phyloP scores from a whole-genome alignment of 2,113 vertebrate species.

The Lophochroa leadbeateri region DNA sequence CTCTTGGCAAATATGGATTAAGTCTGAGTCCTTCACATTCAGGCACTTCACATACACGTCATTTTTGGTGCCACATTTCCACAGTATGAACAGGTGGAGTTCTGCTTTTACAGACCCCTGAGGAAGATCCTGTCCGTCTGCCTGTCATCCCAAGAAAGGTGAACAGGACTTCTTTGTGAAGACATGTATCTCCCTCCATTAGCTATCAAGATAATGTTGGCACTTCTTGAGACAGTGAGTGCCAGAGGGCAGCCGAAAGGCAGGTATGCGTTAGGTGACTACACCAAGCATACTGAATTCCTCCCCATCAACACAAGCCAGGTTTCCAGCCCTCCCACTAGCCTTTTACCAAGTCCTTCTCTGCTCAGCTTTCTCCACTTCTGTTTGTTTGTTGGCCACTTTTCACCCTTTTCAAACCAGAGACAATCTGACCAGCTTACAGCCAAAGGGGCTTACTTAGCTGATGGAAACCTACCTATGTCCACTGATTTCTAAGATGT shows the following conservation, averaged over 20 bases:
- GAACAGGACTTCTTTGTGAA: not conserved
- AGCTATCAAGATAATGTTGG: not conserved
- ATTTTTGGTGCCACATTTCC: not conserved
- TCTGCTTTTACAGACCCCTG: not conserved
- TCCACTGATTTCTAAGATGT: not conserved
- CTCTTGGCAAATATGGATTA: not conserved
- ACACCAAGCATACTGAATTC: not conserved
- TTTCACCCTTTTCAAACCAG: not conserved
- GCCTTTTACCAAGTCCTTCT: not conserved
- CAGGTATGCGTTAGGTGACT: not conserved
- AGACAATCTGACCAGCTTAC: not conserved
- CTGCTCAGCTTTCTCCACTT: not conserved
- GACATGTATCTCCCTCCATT: not conserved
- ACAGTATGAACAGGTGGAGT: not conserved
- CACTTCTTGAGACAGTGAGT: not conserved
- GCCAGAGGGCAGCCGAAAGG: not conserved
- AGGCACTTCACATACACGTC: not conserved
- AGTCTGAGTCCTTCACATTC: not conserved
- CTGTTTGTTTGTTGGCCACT: not conserved
- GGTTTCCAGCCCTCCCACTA: not conserved
- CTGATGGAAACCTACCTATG: rapidly evolving
- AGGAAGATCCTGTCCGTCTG: not conserved
- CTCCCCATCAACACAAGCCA: not conserved
- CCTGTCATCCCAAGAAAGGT: not conserved
- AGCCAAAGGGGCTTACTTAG: not conserved